Percentiles rank a stretch among this genome's conserved stretches.
phyloP scores from a whole-genome alignment of 2,797 vertebrate genomes.

The Anomalospiza imberbis region DNA sequence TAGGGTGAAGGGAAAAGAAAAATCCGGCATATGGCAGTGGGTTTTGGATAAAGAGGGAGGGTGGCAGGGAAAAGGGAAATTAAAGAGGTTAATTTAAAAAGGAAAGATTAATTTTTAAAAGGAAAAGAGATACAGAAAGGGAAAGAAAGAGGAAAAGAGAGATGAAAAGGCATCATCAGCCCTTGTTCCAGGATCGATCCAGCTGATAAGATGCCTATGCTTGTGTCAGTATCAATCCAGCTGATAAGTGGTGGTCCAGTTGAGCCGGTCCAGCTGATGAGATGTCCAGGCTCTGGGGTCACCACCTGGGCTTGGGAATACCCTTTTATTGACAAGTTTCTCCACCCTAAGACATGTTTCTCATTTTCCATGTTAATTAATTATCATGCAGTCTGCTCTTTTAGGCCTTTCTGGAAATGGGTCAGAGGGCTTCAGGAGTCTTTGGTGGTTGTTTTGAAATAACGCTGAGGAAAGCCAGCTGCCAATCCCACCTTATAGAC shows the following conservation, averaged over 20 bases:
- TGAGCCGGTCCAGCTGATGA: not conserved
- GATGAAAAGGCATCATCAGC: not conserved
- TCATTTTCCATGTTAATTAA: not conserved
- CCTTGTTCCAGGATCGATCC: fast-evolving
- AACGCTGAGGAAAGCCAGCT: not conserved
- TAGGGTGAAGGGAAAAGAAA: not conserved
- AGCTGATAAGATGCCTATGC: not conserved
- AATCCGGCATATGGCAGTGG: not conserved
- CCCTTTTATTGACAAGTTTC: not conserved
- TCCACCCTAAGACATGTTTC: not conserved
- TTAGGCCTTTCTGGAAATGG: not conserved
- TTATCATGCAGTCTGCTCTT: not conserved
- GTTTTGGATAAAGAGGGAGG: not conserved
- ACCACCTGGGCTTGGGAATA: not conserved
- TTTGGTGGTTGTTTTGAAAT: not conserved
- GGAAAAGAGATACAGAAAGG: not conserved
- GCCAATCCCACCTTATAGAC: not conserved
- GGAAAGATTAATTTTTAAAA: not conserved
- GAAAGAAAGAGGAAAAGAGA: not conserved
- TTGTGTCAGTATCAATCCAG: not conserved
- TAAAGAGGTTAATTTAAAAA: not conserved
- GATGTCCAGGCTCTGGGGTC: fast-evolving
- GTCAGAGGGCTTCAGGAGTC: not conserved
- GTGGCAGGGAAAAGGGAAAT: not conserved
- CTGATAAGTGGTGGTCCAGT: not conserved